Evolutionary conservation across 2,113 vertebrate species (phyloP).

Genomic region (Pygoscelis adeliae): DNA sequence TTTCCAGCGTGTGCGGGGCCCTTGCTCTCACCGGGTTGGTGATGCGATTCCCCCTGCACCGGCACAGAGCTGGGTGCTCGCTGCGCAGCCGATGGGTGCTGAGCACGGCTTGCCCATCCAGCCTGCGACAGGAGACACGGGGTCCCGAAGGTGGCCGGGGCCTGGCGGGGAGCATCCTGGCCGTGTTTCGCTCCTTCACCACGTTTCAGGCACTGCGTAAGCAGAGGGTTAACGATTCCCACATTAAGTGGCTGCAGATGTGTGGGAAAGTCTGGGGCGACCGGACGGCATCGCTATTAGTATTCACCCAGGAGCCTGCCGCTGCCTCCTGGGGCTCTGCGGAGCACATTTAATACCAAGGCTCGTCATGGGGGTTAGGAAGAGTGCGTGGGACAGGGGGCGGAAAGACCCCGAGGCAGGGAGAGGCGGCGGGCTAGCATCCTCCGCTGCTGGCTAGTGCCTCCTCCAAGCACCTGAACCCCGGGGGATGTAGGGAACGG

Average conservation of each 20-base stretch:
- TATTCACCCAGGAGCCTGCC: constrained; percentile 59
- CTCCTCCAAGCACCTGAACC: background rate
- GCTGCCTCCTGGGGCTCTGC: constrained; percentile 30
- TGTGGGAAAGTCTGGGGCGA: constrained; percentile 69
- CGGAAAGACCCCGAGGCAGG: background rate
- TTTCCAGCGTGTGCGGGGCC: fast-evolving
- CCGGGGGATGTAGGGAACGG: fast-evolving
- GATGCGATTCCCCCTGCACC: background rate
- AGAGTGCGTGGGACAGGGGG: background rate
- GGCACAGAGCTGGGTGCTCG: background rate
- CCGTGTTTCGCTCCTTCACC: fast-evolving
- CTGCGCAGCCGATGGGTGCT: background rate
- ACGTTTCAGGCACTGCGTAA: background rate
- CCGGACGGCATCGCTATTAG: constrained; percentile 55
- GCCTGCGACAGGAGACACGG: fast-evolving
- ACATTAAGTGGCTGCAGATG: constrained; percentile 76
- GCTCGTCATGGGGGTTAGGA: background rate
- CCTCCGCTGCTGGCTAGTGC: background rate
- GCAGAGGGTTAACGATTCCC: constrained; percentile 65
- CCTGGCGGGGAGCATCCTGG: background rate
- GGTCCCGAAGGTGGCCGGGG: background rate
- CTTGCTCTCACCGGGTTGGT: fast-evolving
- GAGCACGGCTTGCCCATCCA: background rate
- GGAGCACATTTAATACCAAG: constrained; percentile 25
- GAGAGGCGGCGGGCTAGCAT: background rate